A percentile compares a stretch with the other conserved stretches of the same genome.
Evolutionary conservation across 2,888 invertebrate genomes (phyloP).

Genomic region (Epinotia bilunana): DNA sequence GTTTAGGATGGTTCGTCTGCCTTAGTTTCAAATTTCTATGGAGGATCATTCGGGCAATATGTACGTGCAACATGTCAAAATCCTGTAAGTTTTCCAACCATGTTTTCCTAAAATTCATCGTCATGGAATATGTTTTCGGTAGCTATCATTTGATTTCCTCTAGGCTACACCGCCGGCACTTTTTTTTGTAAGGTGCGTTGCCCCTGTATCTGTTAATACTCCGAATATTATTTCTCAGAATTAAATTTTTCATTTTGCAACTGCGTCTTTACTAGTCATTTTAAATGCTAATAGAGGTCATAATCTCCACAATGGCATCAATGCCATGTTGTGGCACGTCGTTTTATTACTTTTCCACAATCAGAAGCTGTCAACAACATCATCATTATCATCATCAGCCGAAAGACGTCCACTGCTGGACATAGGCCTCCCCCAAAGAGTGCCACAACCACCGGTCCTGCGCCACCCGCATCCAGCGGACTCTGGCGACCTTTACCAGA

Average conservation of each 20-base stretch:
- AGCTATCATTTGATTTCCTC: neutral
- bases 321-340: neutral
- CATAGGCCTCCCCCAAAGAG: too few species aligned
- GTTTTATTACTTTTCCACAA: conserved; percentile 1
- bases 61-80: too few species aligned
- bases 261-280: neutral
- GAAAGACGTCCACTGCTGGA: too few species aligned
- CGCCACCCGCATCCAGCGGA: too few species aligned
- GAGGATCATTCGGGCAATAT: neutral
- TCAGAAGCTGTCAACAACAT: neutral
- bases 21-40: neutral
- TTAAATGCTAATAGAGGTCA: neutral
- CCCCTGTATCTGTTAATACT: neutral
- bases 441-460: too few species aligned
- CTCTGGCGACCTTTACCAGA: too few species aligned
- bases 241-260: neutral
- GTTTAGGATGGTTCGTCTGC: too few species aligned
- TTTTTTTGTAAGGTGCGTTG: neutral
- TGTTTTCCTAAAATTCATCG: neutral
- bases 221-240: neutral
- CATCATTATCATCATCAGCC: too few species aligned
- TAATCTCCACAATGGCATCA: neutral
- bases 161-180: neutral
- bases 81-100: neutral
- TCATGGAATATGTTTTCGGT: neutral